phyloP scores from a whole-genome alignment of 2,888 invertebrate species.

The Ephialtes manifestator region DNA sequence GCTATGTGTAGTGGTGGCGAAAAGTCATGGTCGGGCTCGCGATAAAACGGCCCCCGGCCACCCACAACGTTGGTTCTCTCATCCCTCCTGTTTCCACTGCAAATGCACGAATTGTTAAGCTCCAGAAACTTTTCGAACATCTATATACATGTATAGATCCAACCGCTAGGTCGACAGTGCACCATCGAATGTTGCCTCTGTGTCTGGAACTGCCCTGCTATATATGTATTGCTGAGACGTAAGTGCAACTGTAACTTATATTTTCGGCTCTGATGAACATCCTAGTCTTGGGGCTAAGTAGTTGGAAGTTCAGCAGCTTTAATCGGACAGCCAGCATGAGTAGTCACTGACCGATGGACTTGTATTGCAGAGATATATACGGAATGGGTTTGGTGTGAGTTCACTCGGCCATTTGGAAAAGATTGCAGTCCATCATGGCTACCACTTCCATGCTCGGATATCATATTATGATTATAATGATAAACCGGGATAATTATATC shows the following conservation, averaged over 20 bases:
- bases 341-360: neutral
- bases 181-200: neutral
- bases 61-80: constrained; percentile 11
- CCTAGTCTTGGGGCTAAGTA: neutral
- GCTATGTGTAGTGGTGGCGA: constrained; percentile 59
- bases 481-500: too few relatives aligned
- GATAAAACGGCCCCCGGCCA: constrained; percentile 65
- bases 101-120: constrained; percentile 46
- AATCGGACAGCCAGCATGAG: neutral
- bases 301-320: neutral
- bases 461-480: too few relatives aligned
- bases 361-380: neutral
- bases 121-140: constrained; percentile 30
- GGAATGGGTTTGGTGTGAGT: neutral
- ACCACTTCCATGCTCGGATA: neutral
- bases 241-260: constrained; percentile 38
- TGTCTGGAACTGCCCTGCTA: neutral
- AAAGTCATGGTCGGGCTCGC: constrained; percentile 68
- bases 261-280: constrained; percentile 23
- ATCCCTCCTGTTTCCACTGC: neutral
- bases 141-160: constrained; percentile 3
- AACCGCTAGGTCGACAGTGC: neutral
- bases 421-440: neutral
- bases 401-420: neutral
- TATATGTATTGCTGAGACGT: neutral